Evolutionary conservation across 2,888 invertebrate species (phyloP).

Genomic region (Ennomos fuscantarius): DNA sequence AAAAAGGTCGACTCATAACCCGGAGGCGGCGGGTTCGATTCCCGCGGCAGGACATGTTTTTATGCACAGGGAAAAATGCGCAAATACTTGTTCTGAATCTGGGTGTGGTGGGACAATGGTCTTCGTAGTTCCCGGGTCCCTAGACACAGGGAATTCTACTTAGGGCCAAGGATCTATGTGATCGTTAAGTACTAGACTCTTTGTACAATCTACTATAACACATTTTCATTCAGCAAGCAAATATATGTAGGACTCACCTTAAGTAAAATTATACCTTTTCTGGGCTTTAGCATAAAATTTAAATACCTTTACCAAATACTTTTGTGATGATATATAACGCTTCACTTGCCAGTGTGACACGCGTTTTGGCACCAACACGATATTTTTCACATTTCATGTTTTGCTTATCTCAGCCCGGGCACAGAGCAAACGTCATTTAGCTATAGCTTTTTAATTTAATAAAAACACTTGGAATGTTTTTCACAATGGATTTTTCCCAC

Average conservation of each 20-base stretch:
- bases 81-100: no score
- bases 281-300: slow-evolving; percentile 11
- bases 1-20: no score
- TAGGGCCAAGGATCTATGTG: no score
- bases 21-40: no score
- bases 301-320: slow-evolving; percentile 11
- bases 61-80: no score
- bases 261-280: slow-evolving; percentile 14
- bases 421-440: slow-evolving; percentile 23
- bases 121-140: no score
- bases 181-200: no score
- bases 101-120: no score
- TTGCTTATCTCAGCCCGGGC: slow-evolving; percentile 11
- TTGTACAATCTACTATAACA: background rate
- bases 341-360: background rate
- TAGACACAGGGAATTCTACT: no score
- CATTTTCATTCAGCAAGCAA: slow-evolving; percentile 2
- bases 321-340: slow-evolving; percentile 2
- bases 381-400: slow-evolving; percentile 19
- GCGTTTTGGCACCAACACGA: slow-evolving; percentile 6
- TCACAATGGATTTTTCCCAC: slow-evolving; percentile 20
- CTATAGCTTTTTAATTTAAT: slow-evolving; percentile 22
- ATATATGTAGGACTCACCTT: slow-evolving; percentile 19
- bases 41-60: no score
- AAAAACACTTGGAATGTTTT: slow-evolving; percentile 23